Conservation (phyloP, 1,140 invertebrate species). For the Drosophila yakuba region DNA sequence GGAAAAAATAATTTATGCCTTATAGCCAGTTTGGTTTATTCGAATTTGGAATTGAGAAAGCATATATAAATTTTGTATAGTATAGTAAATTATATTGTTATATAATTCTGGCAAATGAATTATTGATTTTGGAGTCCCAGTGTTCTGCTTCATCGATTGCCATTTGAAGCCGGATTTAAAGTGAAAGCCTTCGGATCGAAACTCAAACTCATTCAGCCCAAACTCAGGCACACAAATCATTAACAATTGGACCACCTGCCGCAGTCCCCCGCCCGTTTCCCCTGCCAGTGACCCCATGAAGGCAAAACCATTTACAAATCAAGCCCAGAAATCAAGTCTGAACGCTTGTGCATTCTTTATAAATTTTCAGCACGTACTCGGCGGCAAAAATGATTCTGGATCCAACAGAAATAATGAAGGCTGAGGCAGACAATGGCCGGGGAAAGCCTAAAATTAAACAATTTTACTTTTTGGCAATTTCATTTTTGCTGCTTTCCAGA, state of each 20-base stretch:
- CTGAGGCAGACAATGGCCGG: slow-evolving; percentile 31
- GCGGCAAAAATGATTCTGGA: slow-evolving; percentile 48
- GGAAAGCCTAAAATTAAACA: slow-evolving; percentile 78
- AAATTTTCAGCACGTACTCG: slow-evolving; percentile 69
- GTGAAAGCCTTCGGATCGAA: slow-evolving; percentile 32
- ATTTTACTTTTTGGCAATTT: slow-evolving; percentile 65
- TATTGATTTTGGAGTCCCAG: not conserved
- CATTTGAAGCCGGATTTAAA: slow-evolving; percentile 9
- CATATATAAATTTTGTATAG: no score
- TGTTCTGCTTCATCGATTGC: not conserved
- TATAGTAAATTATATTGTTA: no score
- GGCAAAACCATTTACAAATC: slow-evolving; percentile 35
- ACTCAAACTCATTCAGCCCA: slow-evolving; percentile 9
- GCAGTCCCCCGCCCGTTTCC: not conserved
- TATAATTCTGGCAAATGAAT: no score
- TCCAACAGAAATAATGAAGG: slow-evolving; percentile 56
- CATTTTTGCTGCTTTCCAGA: slow-evolving; percentile 43
- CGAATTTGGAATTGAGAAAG: no score
- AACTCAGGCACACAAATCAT: slow-evolving; percentile 40
- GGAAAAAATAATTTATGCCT: no score
- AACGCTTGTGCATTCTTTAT: slow-evolving; percentile 53
- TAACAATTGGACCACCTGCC: slow-evolving; percentile 46
- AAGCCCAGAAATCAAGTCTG: slow-evolving; percentile 41
- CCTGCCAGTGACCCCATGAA: not conserved
- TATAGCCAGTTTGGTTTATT: no score